Base-by-base conservation (phyloP, 2,797 vertebrate species). In the Notolabrus celidotus region DNA sequence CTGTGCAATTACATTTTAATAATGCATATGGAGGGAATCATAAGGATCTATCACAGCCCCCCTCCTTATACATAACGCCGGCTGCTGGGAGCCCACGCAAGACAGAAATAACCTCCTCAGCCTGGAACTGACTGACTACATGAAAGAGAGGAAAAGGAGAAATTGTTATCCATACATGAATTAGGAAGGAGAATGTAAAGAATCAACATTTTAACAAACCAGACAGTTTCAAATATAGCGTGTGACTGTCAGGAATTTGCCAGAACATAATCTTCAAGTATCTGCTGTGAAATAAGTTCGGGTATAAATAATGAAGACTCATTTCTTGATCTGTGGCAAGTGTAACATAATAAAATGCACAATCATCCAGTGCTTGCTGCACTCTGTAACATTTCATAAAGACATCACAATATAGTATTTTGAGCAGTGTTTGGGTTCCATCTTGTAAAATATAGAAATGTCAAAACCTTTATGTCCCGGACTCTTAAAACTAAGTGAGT, bases 1-100 rank as follows among this genome's bases (percentile, higher is more conserved):
- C 79, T 11, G 27, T 80, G 86, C 87, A 88, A 87, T 90, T 85
- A 85, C 68, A 83, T 79, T 88, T 91, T 88, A 91, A 91, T 92
- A 90, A 92, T 90, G 82, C 83, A 90, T 89, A 79, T 58, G 54
- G 73, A 87, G 84, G 72, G 72, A 70, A 84, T 86, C 82, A 84
- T 81, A 85, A 88, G 79, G 79, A 80, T 83, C 84, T 67, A 85
- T 87, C 67, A 77, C 50, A 10, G 66, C 75, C 80, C 81, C 74
- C 72, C 83, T 83, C 67, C 74, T 77, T 84, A 85, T 83, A 83
- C 84, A 89, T 86, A 86, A 86, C 58, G 79, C 86, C 75, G 74
- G 70, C 72, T 86, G 77, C 86, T 82, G 73, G 74, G 68, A 84
- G 83, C 91, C 87, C 86, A 89, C 87, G 86, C 88, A 87, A 63